Base-by-base conservation (phyloP, 2,113 vertebrate species). In the Neolamprologus modestus region DNA sequence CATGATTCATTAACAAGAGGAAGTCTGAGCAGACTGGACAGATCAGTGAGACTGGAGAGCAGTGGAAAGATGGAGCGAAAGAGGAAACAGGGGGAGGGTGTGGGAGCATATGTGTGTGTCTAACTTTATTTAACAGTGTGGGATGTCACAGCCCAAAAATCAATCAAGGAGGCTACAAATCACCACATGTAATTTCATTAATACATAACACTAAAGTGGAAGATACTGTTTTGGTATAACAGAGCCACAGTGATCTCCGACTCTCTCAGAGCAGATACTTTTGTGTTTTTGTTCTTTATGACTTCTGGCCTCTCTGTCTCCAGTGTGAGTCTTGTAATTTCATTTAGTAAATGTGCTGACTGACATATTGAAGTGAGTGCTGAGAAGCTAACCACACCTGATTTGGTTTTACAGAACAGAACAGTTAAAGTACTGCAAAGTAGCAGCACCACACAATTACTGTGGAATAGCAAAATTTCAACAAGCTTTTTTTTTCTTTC, bases 1-100 rank as follows among this genome's bases (percentile, higher is more conserved):
- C 96, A 96, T 96, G 94, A 97, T 97, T 97, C 96, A 97, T 97
- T 97, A 97, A 95, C 96, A 94, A 96, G 94, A 97, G 96, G 96
- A 97, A 95, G 95, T 93, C 90, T 94, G 93, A 96, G 89, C 91
- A 85, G 92, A 84, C 89, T 91, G 94, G 93, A 95, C 92, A 94
- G 92, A 95, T 95, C 92, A 91, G 87, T 55, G 82, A 85, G 87
- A 40, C 86, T 24, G 79, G 83, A 53, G 55, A 90, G 91, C 47
- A n/a, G 86, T 31, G 42, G 85, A 84, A 92, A 82, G 68, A 91
- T 91, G 88, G 91, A 93, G 84, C 5, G 26, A 81, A 50, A 71
- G 83, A 88, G 90, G 92, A 93, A 94, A 90, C 47, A 21, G 85
- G 63, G 89, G 71, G 76, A 81, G 89, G 83, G 84, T 87, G 89